Evolutionary conservation across 1,140 invertebrate species (phyloP).

Genomic region (Micrasema minimum): DNA sequence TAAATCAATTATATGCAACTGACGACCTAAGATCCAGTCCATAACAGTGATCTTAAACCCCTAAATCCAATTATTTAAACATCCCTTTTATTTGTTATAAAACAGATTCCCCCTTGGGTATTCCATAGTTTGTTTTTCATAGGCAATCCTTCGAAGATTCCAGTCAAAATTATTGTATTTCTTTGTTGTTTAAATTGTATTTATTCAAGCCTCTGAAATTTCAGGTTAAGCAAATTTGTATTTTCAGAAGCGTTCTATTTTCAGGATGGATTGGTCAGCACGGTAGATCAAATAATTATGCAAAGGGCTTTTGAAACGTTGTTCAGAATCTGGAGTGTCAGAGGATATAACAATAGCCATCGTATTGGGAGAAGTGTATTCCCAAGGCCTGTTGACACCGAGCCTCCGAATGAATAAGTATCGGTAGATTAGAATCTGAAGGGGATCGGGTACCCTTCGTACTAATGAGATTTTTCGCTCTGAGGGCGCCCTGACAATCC

Average conservation of each 20-base stretch:
- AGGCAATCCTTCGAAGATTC: too few relatives aligned
- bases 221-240: too few relatives aligned
- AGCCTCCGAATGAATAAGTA: slow-evolving; percentile 48
- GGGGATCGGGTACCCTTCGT: slow-evolving; percentile 11
- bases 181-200: too few relatives aligned
- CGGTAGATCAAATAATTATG: slow-evolving; percentile 28
- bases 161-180: too few relatives aligned
- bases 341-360: slow-evolving; percentile 26
- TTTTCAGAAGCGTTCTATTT: slow-evolving; percentile 30
- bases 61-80: too few relatives aligned
- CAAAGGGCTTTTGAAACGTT: slow-evolving; percentile 1
- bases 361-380: slow-evolving; percentile 9
- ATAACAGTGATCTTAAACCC: too few relatives aligned
- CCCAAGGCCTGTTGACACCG: slow-evolving; percentile 14
- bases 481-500: slow-evolving; percentile 6
- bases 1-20: too few relatives aligned
- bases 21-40: too few relatives aligned
- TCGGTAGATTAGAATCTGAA: slow-evolving; percentile 47
- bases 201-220: too few relatives aligned
- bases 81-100: too few relatives aligned
- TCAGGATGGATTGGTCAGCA: slow-evolving; percentile 29
- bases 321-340: slow-evolving; percentile 3
- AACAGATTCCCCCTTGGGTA: too few relatives aligned
- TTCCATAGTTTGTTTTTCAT: too few relatives aligned
- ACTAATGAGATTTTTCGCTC: slow-evolving; percentile 48